Base-by-base conservation (phyloP, 2,797 vertebrate species). In the Epinephelus coioides region DNA sequence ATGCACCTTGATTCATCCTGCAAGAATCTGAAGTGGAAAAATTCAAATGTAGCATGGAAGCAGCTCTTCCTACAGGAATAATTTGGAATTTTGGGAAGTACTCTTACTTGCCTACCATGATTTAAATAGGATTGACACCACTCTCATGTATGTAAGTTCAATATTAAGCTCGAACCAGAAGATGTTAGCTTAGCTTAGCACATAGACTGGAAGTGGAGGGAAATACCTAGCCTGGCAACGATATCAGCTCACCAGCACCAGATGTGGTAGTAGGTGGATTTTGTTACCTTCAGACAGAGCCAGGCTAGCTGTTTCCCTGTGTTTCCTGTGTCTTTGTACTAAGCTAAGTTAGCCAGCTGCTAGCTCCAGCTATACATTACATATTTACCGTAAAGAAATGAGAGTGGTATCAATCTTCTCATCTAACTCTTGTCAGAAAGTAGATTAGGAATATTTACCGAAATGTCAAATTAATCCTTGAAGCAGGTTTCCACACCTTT, bases 321-420 rank as follows among this genome's bases (percentile, higher is more conserved):
- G 6, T 69, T 74, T n/a, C 10, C 30, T 34, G 5, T 49, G 70
- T 68, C n/a, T 50, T 57, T 19, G 46, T 65, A 38, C 54, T 49
- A 60, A 55, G 43, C 17, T 64, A 57, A 38, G 65, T 19, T 57
- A 30, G 19, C 49, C 5, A 1, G 12, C 15, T n/a, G 25, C 14
- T 19, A 40, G 43, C 51, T 27, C 10, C 46, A 23, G 6, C 62
- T 30, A 30, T 10, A 30, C 5, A 15, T 46, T 46, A 15, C 30
- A 34, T 34, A 23, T 25, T 47, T 13, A 60, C 21, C 13, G 0
- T 2, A 40, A 15, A 44, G 25, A 50, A 23, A 50, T 6, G 2
- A 55, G 18, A 50, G 12, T 43, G 38, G 17, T 15, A 15, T 6
- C 1, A 1, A n/a, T 55, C 40, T 25, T 55, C 15, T 47, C 2